Base-by-base conservation (phyloP, 2,888 invertebrate species). In the Chalcis sispes region DNA sequence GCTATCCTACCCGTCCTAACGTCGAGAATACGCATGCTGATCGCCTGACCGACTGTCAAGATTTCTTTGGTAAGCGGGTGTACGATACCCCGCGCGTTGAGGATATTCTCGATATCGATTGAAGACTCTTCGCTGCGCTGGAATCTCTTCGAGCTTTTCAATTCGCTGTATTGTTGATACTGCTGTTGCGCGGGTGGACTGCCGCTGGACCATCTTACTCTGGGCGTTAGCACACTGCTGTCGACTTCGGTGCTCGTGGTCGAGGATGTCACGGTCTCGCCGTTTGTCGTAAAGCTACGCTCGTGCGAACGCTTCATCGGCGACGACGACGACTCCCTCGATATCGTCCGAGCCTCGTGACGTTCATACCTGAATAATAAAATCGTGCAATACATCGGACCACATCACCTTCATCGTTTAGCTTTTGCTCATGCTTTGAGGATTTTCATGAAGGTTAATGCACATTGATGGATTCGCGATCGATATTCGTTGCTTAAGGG, bases 1-100 rank as follows among this genome's bases (percentile, higher is more conserved):
- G 92, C 85, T 84, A 96, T 91, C 89, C 93, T 93, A 77, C 98
- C 98, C 64, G 94, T 94, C 88, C 95, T 91, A 75, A 96, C 95
- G 88, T 98, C 97, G 71, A 99, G 91, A 80, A 98, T 93, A 80
- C 97, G 93, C 89, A 95, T 93, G 81, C 94, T 93, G 80, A 99
- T 96, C 8, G 98, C 98, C 89, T 98, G 97, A 80, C 96, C 94
- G 64, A 99, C 94, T 15, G 97, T 97, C 83, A 99, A 90, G 80
- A 94, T 92, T 87, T 96, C 94, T 79, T 95, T 96, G 0, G 96
- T 97, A 83, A 93, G 93, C 25, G 96, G 96, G 90, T 98, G 95
- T 70, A 94, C 90, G 83, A 97, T 95, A 80, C 96, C 95, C 84
- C 93, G 93, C 82, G 94, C 93, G 85, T 96, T 50, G 1, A 52